Base-by-base conservation (phyloP, 2,797 vertebrate genomes). In the Bucorvus abyssinicus region DNA sequence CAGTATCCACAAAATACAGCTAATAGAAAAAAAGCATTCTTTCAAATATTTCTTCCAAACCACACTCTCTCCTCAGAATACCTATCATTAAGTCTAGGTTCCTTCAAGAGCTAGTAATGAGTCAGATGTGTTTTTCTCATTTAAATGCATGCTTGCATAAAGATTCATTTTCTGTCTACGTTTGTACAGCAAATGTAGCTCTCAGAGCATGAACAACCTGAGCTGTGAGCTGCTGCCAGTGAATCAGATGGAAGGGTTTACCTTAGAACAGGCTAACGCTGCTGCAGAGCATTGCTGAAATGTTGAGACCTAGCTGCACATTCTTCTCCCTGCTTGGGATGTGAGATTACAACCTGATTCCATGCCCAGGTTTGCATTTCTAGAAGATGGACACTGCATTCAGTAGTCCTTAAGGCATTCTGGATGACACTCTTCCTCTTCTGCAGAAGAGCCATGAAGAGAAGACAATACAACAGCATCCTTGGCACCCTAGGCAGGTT, bases 211-310 rank as follows among this genome's bases (percentile, higher is more conserved):
- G 10, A 87, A 32, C 22, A 49, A 77, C 19, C 18, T 16, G 42
- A 82, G 7, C 27, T 63, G 27, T 63, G 47, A 74, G 29, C 16
- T 64, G 71, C n/a, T 70, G 30, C 20, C 40, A 60, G 49, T 34
- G 53, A 86, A 90, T 67, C 42, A 67, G 16, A 55, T 9, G 7
- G 30, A 87, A 76, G 15, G 21, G 14, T 65, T 71, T 69, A 47
- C 47, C 23, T 69, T n/a, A 64, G 77, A 76, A 79, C 0, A 0
- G 19, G 5, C 18, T 84, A 56, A 55, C 2, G 2, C 6, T n/a
- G 21, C 32, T 38, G 32, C 14, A 77, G 6, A 26, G 9, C 13
- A 32, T 17, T 52, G 29, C 29, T 71, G 57, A 84, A 81, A 78
- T 10, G 7, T 26, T 69, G 34, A 73, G 55, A 73, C 7, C 24